Evolutionary conservation across 2,797 vertebrate species (phyloP), one percentile per base, ranked within the genome.

Genomic region (Megaceryle alcyon): DNA sequence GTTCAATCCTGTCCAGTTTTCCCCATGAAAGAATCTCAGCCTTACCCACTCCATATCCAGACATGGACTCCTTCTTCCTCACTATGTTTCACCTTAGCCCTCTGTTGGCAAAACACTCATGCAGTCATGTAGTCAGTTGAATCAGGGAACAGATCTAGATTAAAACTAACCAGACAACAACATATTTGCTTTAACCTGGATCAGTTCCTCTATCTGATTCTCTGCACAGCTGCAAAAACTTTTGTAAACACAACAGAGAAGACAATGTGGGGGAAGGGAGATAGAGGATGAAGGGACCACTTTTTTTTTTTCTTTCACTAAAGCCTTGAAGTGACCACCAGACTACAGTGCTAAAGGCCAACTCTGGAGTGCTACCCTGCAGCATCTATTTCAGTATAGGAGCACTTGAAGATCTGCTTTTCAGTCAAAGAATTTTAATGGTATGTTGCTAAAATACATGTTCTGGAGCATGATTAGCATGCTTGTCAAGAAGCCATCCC

Each of bases 131-230:
- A 94, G 79, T 49, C 72, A 68, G 65, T 4, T 94, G 72, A 82
- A 94, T 94, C 82, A 90, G 65, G 78, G 89, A 89, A 85, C 31
- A 90, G 44, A 92, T 91, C 77, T 86, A 94, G 80, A 95, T 90
- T 79, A 94, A 88, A 92, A 92, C 84, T 81, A 81, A 91, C 61
- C 69, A 88, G 89, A 92, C 87, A 94, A 92, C 86, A 89, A 92
- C 2, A 7, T 65, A 86, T 43, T 93, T 90, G 76, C 87, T 89
- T 83, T 81, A 88, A 86, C 31, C 79, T 91, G 69, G 41, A 97
- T 65, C 57, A 35, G 57, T 35, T 94, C 71, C 84, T 89, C 75
- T 48, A 21, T 80, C 87, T 93, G 78, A 94, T 92, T 91, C 51
- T 70, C 84, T 48, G 49, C 76, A 81, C 82, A 91, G 91, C 90